These are phyloP conservation scores for Ophion ellenae DNA, from an alignment of 2,888 invertebrate genomes.

Conservation along the genomic window DNA sequence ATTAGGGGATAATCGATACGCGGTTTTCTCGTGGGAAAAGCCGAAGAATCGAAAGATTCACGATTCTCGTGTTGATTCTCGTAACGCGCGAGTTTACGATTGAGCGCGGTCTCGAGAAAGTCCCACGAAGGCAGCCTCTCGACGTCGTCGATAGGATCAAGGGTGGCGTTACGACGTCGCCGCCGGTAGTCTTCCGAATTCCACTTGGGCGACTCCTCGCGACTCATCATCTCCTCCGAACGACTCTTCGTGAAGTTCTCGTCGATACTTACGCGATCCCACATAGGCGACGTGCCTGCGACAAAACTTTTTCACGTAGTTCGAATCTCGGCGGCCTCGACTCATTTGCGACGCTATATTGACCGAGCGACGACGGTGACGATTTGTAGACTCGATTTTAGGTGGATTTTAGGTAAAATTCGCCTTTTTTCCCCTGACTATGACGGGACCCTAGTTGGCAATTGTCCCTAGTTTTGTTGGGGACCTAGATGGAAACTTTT, in stretches of 20 bases:
- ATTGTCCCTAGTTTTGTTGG: no score
- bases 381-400: background rate
- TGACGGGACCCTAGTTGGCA: no score
- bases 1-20: slow-evolving; percentile 69
- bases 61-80: slow-evolving; percentile 67
- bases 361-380: background rate
- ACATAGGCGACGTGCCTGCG: slow-evolving; percentile 74
- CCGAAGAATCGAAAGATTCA: slow-evolving; percentile 62
- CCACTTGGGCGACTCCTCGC: slow-evolving; percentile 75
- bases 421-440: background rate
- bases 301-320: background rate
- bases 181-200: slow-evolving; percentile 69
- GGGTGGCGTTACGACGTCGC: slow-evolving; percentile 64
- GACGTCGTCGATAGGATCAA: slow-evolving; percentile 68
- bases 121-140: slow-evolving; percentile 77
- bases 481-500: no score
- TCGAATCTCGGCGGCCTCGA: background rate
- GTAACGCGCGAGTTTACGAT: slow-evolving; percentile 75
- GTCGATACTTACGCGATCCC: slow-evolving; percentile 73
- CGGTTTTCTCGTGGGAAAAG: slow-evolving; percentile 64
- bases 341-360: background rate
- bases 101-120: slow-evolving; percentile 75
- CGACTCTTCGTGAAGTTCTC: slow-evolving; percentile 71
- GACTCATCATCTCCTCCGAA: slow-evolving; percentile 76
- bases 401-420: background rate